Evolutionary conservation across 1,140 invertebrate genomes (phyloP), one percentile per base, ranked within the genome.

Genomic region (Zeugodacus cucurbitae): DNA sequence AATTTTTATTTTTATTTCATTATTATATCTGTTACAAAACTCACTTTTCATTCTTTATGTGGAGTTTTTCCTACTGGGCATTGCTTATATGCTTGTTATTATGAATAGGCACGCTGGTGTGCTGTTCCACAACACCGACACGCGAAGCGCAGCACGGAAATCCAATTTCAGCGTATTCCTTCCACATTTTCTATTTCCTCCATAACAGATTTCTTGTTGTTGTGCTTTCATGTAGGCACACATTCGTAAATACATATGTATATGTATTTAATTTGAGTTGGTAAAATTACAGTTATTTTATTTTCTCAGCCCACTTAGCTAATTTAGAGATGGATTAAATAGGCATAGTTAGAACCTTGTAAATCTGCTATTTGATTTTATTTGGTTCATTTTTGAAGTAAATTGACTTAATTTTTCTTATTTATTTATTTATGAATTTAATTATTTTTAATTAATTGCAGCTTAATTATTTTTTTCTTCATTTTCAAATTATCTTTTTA

Each of bases 161-260:
- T 82, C 41, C 74, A 82, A 48, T 82, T 82, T 82, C 74, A 29
- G 17, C n/a, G 41, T 82, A 48, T 82, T 82, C 74, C 74, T 82
- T 82, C 41, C 74, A n/a, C 74, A 82, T 82, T 82, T 82, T 82
- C 44, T 26, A 82, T 82, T 82, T 82, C 74, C 74, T 82, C 29
- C 41, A 82, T 82, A 26, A 82, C 11, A 14, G n/a, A 48, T 82
- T 82, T 70, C 3, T 70, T 82, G 74, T 48, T 82, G 10, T 17
- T 32, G 64, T 29, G 3, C 17, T 26, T 48, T 48, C 74, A 54
- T 26, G 3, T n/a, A 82, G 10, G 22, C 32, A 74, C 34, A 48
- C 20, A 44, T 82, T 8, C 10, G n/a, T n/a, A n/a, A n/a, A n/a
- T n/a, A n/a, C n/a, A 29, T 48, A 37, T 29, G 10, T 1, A 41